Evolutionary conservation across 1,140 invertebrate species (phyloP), one percentile per base, ranked within the genome.

Genomic region (Drosophila nikananu): DNA sequence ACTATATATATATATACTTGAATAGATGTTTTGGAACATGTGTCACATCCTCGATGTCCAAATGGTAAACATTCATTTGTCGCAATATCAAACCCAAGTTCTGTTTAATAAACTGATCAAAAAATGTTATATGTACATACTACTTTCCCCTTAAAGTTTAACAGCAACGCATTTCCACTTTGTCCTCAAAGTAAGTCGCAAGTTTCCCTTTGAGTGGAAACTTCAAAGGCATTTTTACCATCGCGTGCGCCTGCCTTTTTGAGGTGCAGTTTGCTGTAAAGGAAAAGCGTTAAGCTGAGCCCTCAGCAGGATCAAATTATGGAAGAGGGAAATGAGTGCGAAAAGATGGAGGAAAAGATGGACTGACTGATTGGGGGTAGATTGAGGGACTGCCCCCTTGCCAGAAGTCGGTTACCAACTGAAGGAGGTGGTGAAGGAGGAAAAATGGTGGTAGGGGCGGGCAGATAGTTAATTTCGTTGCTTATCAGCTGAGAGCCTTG

Each of bases 391-490:
- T 19, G 64, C 66, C 25, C 68, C 51, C 67, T 52, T 72, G 66
- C 66, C 67, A 51, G n/a, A 60, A 73, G 70, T 72, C 32, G 25
- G 17, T 13, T 13, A 5, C 39, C 12, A 17, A 21, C 25, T 25
- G 17, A 25, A 30, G 1, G 30, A 37, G 37, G 41, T 7, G 27
- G 10, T 12, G 19, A 15, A 2, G 10, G 13, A 64, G 35, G 23
- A 17, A 5, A 23, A 17, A 41, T 17, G 32, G 37, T 21, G 32
- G 27, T 27, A 17, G n/a, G 23, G 37, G 32, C 15, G 12, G n/a
- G 30, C 17, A 54, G 59, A 57, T 57, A 66, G 73, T 76, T 77
- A 77, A 77, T 77, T 77, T 55, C 62, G 55, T 74, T 77, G 49
- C 74, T 77, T 77, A 77, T 77, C 74, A 77, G 74, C 62, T 54